Conservation (phyloP, 1,140 invertebrate genomes). For the Orius insidiosus region DNA sequence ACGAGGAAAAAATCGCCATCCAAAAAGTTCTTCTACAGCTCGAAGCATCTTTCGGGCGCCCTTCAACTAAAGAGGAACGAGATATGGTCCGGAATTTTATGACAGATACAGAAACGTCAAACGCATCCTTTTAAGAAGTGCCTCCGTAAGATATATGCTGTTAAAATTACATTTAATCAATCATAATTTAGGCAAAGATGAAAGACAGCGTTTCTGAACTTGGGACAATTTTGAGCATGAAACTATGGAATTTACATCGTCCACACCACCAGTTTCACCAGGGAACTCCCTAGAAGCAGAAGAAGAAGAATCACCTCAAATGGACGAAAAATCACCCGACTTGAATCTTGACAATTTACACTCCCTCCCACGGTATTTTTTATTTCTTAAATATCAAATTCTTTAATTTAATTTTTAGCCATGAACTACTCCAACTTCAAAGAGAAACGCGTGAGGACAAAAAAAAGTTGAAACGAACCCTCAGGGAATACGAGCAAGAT, state of each 20-base stretch:
- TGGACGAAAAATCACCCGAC: neutral
- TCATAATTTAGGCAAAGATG: slow-evolving; percentile 34
- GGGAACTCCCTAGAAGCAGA: neutral
- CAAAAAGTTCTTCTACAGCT: slow-evolving; percentile 77
- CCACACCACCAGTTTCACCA: slow-evolving; percentile 20
- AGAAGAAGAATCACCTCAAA: slow-evolving; percentile 7
- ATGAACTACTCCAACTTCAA: slow-evolving; percentile 58
- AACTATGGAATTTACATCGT: slow-evolving; percentile 65
- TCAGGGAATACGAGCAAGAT: slow-evolving; percentile 69
- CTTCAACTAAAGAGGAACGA: slow-evolving; percentile 61
- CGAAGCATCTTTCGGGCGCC: slow-evolving; percentile 71
- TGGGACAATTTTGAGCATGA: slow-evolving; percentile 87
- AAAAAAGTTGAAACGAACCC: slow-evolving; percentile 47
- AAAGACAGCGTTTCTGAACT: slow-evolving; percentile 57
- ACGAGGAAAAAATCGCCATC: slow-evolving; percentile 81
- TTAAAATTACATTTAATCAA: no score
- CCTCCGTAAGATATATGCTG: slow-evolving; percentile 31
- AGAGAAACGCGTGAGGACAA: slow-evolving; percentile 54
- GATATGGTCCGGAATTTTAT: slow-evolving; percentile 67
- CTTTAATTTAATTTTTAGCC: no score
- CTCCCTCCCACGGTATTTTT: slow-evolving; percentile 10
- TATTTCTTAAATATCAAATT: no score
- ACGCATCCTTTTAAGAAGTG: slow-evolving; percentile 48
- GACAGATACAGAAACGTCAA: slow-evolving; percentile 78
- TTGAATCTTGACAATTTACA: slow-evolving; percentile 11